Evolutionary conservation across 2,113 vertebrate species (phyloP).

Genomic region (Hydropotes inermis): DNA sequence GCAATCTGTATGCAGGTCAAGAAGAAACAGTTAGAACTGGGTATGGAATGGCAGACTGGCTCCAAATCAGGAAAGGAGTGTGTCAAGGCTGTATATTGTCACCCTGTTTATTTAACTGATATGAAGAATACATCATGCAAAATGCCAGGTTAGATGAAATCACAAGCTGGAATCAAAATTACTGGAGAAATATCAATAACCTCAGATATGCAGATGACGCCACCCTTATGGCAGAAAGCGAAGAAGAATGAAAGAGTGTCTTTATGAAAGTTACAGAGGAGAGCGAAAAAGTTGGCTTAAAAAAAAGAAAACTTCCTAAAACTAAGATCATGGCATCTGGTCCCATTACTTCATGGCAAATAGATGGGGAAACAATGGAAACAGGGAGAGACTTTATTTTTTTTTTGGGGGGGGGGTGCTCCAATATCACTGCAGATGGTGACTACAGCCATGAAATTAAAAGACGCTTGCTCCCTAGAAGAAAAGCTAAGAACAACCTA

Average conservation of each 20-base stretch:
- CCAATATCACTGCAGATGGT: not conserved
- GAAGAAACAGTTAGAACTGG: not conserved
- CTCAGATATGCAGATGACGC: not conserved
- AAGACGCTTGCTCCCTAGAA: not conserved
- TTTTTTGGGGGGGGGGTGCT: not conserved
- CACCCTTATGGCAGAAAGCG: not conserved
- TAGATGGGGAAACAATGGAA: not conserved
- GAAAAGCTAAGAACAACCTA: not conserved
- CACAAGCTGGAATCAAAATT: not conserved
- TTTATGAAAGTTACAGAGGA: not conserved
- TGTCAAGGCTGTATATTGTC: not conserved
- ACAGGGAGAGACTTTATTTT: not conserved
- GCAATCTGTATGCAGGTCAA: not conserved
- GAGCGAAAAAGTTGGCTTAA: rapidly evolving
- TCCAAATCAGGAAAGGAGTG: not conserved
- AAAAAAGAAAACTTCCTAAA: not conserved
- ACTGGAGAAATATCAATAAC: not conserved
- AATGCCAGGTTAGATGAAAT: not conserved
- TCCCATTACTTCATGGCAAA: not conserved
- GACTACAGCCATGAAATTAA: not conserved
- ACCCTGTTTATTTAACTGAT: not conserved
- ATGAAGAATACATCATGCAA: not conserved
- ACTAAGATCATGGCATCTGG: not conserved
- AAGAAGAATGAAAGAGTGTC: not conserved
- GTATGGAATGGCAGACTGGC: not conserved